phyloP scores from a whole-genome alignment of 2,797 vertebrate species.

The Cheirogaleus major region DNA sequence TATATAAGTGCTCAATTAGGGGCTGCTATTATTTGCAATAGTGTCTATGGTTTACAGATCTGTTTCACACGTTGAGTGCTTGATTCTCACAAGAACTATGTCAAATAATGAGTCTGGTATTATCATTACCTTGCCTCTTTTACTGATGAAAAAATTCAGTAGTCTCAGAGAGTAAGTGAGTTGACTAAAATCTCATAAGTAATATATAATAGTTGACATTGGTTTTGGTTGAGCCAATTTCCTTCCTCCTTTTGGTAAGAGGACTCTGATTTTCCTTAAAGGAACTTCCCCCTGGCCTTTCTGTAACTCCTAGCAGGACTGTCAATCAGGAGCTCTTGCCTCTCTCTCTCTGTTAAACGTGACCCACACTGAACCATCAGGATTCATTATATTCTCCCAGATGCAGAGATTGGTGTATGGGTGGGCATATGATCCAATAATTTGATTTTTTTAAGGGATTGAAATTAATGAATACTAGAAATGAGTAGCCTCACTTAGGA shows the following conservation, averaged over 20 bases:
- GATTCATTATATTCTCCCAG: background rate
- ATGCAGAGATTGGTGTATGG: background rate
- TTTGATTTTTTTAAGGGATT: background rate
- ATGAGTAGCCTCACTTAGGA: background rate
- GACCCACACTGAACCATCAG: background rate
- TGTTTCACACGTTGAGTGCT: background rate
- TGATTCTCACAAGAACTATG: slow-evolving; percentile 36
- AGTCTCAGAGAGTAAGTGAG: background rate
- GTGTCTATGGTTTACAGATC: background rate
- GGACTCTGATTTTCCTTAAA: slow-evolving; percentile 24
- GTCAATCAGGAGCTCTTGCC: background rate
- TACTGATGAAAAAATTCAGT: background rate
- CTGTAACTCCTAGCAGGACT: background rate
- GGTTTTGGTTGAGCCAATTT: background rate
- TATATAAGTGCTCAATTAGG: background rate
- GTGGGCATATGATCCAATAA: background rate
- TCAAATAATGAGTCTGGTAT: background rate
- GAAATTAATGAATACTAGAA: background rate
- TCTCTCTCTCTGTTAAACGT: background rate
- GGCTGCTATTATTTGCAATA: background rate
- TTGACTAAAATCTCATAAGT: background rate
- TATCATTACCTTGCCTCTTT: background rate
- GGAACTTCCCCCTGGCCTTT: background rate
- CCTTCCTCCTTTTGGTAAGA: slow-evolving; percentile 28
- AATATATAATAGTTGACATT: background rate